phyloP scores from a whole-genome alignment of 2,113 vertebrate species.

The Orientallactaga bullata region DNA sequence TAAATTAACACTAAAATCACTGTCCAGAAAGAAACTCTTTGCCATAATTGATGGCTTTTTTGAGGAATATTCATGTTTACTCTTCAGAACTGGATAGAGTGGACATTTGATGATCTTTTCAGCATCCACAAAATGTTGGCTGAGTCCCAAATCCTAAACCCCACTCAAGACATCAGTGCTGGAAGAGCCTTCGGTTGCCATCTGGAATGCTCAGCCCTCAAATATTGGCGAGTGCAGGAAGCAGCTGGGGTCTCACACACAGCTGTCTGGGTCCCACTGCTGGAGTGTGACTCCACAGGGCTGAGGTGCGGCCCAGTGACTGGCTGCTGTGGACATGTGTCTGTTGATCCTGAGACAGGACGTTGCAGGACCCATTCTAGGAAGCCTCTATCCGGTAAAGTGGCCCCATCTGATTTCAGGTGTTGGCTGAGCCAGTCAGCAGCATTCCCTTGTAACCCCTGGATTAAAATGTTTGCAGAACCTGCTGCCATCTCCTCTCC shows the following conservation, averaged over 20 bases:
- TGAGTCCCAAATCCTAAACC: background rate
- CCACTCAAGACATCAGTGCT: background rate
- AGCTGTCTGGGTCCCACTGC: background rate
- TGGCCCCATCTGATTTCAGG: background rate
- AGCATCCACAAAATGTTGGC: background rate
- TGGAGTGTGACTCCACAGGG: background rate
- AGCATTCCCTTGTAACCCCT: background rate
- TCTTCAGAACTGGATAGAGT: constrained; percentile 20
- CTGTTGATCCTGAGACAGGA: background rate
- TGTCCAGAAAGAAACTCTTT: constrained; percentile 80
- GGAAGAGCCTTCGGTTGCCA: background rate
- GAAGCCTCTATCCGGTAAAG: background rate
- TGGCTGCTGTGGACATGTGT: background rate
- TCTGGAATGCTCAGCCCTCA: background rate
- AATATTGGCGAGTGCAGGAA: background rate
- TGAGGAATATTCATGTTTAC: constrained; percentile 67
- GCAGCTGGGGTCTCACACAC: background rate
- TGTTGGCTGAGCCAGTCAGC: background rate
- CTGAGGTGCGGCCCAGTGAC: background rate
- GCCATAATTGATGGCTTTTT: constrained; percentile 70
- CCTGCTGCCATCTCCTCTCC: background rate
- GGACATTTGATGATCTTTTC: constrained; percentile 31
- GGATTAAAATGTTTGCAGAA: background rate
- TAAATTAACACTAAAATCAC: constrained; percentile 81
- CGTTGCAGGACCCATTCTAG: background rate